phyloP scores from a whole-genome alignment of 2,113 vertebrate genomes.

The Choloepus hoffmanni region DNA sequence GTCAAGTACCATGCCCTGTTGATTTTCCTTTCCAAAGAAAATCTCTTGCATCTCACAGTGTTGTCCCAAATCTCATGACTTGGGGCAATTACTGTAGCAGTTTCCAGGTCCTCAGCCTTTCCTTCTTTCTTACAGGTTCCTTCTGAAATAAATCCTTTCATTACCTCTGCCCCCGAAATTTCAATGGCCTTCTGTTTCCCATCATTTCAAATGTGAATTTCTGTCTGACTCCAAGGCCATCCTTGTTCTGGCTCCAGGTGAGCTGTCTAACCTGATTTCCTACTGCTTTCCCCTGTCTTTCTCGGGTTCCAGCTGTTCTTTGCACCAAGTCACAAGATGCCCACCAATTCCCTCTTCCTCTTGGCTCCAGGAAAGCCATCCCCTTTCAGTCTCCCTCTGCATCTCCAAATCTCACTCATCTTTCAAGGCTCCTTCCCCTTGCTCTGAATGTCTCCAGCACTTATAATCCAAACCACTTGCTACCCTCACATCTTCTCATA shows the following conservation, averaged over 20 bases:
- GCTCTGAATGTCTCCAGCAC: background rate
- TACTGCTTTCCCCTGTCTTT: background rate
- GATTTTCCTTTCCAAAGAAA: conserved; percentile 18
- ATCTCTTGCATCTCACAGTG: background rate
- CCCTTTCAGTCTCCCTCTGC: background rate
- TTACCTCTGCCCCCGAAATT: background rate
- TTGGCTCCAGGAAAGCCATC: background rate
- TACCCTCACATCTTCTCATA: background rate
- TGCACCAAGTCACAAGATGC: background rate
- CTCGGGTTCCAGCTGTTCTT: background rate
- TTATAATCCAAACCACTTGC: background rate
- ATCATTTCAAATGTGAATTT: background rate
- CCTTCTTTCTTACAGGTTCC: background rate
- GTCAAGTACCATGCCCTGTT: background rate
- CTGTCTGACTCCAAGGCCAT: background rate
- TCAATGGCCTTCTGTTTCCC: background rate
- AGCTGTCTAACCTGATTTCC: background rate
- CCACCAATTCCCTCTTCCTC: background rate
- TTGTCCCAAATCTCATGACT: background rate
- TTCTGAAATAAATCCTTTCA: background rate
- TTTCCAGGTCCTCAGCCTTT: background rate
- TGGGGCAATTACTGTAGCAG: background rate
- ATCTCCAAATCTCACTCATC: conserved; percentile 26
- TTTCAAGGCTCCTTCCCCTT: conserved; percentile 23
- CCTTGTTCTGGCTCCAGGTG: background rate